Base-by-base conservation (phyloP, 2,797 vertebrate genomes). In the Anniella stebbinsi region DNA sequence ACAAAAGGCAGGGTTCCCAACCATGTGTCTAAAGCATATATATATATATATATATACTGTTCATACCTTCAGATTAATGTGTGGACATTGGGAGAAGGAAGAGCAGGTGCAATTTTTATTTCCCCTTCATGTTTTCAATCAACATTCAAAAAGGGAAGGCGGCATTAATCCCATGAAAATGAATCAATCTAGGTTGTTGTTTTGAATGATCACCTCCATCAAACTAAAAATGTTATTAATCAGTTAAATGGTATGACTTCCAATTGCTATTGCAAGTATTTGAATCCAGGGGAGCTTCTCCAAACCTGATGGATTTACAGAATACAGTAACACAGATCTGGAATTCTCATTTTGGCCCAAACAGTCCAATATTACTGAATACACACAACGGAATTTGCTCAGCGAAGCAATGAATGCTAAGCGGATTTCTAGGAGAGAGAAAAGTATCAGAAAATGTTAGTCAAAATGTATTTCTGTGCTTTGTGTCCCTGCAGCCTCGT, bases 341-440 rank as follows among this genome's bases (percentile, higher is more conserved):
- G 78, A 90, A 90, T 82, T 87, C 85, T 87, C 78, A 87, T 76
- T 90, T 75, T 89, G 63, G 75, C 48, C 77, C 78, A 87, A 66
- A 36, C 78, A 82, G 23, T 33, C 30, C 69, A 75, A 81, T 90
- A 73, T 48, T 73, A 63, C 77, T 86, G 57, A 75, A 87, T 75
- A 57, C 63, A 73, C 84, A 86, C 72, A 89, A 33, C 84, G 38
- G 17, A n/a, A 57, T 77, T 36, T 25, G 0, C 33, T 91, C 38
- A 11, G 4, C 88, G 88, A 83, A 78, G 1, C 89, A 81, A 85
- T 73, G 54, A 87, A 77, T 87, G 66, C 80, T 84, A 84, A 87
- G 17, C 86, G 0, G 3, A 70, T 90, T 92, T 92, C 45, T 90
- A 21, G 30, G 45, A 54, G 28, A 38, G 11, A 5, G 17, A 75